Evolutionary conservation across 1,140 invertebrate genomes (phyloP), one percentile per base, ranked within the genome.

Genomic region (Streblospio benedicti): DNA sequence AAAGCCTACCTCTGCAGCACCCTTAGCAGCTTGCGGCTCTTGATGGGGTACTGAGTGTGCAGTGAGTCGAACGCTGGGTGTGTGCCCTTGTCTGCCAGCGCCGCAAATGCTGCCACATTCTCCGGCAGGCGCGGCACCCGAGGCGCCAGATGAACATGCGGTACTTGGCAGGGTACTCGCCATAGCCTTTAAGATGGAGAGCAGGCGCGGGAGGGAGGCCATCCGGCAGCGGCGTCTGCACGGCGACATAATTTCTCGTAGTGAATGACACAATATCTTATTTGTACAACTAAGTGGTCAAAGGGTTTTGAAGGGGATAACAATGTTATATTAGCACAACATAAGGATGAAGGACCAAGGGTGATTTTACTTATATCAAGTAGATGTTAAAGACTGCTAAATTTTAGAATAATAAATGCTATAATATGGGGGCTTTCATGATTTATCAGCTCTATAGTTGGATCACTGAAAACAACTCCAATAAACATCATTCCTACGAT

Each of bases 111-210:
- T 35, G 76, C 65, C 65, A 81, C 82, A 75, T 92, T 91, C 62
- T 82, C 82, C 1, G 90, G 90, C 27, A 90, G 79, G 56, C 85
- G 76, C 59, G 91, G 70, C 9, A 92, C 73, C 12, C 83, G 84
- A 59, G n/a, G n/a, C 83, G 82, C 90, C 90, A 93, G 63, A 92
- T 91, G 44, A 88, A 78, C 55, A 79, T 76, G 57, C 90, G 81
- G 75, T 89, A 88, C 70, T 85, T 85, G 31, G 84, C 81, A 28
- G 90, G 89, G 76, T 88, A 91, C 76, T 88, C 86, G 47, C 85
- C 85, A 77, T 85, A 90, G 65, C 89, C 86, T 72, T 83, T 85
- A 32, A 93, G 73, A 93, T 90, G 12, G 65, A 61, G 12, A 61
- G 56, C n/a, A 78, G 61, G 54, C 70, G 71, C 14, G 72, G 64